Evolutionary conservation across 2,113 vertebrate species (phyloP).

Genomic region (Prunella himalayana): DNA sequence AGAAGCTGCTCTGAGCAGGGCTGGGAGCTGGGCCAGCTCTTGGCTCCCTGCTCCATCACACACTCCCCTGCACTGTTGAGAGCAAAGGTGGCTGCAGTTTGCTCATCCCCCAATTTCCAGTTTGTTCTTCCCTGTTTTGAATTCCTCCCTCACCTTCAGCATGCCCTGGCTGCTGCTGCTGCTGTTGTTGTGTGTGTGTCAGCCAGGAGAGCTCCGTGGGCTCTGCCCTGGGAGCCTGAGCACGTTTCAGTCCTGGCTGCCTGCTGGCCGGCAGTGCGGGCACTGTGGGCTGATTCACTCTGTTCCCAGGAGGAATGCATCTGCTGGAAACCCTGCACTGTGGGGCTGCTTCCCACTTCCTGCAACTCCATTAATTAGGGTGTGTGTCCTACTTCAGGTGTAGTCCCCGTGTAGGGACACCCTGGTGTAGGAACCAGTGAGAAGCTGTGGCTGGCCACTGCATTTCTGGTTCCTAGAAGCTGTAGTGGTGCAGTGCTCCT

Average conservation of each 20-base stretch:
- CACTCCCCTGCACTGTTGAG: neutral
- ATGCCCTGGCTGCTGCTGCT: constrained; percentile 42
- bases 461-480: neutral
- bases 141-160: neutral
- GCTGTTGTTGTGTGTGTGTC: constrained; percentile 1
- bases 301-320: neutral
- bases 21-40: neutral
- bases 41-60: neutral
- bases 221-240: neutral
- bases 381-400: neutral
- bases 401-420: neutral
- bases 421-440: neutral
- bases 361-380: neutral
- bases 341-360: neutral
- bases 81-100: neutral
- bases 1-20: neutral
- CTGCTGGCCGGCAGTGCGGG: neutral
- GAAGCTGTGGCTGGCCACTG: constrained; percentile 1
- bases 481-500: neutral
- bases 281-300: neutral
- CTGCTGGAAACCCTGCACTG: neutral
- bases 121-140: neutral
- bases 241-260: neutral
- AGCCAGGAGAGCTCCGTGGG: neutral
- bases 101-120: neutral